phyloP scores from a whole-genome alignment of 2,797 vertebrate species.

The Jordanella pulchra region DNA sequence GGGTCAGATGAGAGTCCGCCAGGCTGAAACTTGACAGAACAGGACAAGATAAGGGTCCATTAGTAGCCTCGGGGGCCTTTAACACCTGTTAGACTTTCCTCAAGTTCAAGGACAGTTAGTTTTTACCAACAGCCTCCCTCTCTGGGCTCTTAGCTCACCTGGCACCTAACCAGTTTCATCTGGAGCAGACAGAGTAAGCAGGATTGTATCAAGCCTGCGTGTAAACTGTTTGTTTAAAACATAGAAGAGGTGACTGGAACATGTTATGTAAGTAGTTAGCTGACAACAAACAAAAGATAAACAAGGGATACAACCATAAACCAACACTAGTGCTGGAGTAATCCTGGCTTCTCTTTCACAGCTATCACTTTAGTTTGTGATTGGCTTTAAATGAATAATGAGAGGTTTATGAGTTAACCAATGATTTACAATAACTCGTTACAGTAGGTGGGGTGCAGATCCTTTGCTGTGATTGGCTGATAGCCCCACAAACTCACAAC shows the following conservation, averaged over 20 bases:
- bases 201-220: slow-evolving; percentile 25
- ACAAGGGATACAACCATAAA: slow-evolving; percentile 11
- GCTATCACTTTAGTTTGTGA: slow-evolving; percentile 32
- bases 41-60: slow-evolving; percentile 62
- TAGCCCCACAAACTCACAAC: slow-evolving; percentile 39
- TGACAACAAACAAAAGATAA: slow-evolving; percentile 31
- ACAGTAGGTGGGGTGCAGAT: slow-evolving; percentile 68
- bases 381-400: slow-evolving; percentile 43
- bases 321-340: neutral
- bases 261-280: slow-evolving; percentile 30
- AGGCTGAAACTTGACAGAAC: slow-evolving; percentile 67
- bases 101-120: slow-evolving; percentile 69
- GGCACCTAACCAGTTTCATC: slow-evolving; percentile 62
- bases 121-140: slow-evolving; percentile 15
- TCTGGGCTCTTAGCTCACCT: slow-evolving; percentile 15
- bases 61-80: slow-evolving; percentile 24
- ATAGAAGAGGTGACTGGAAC: slow-evolving; percentile 6
- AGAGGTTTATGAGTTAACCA: slow-evolving; percentile 55
- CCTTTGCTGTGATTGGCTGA: slow-evolving; percentile 67
- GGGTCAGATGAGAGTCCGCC: slow-evolving; percentile 13
- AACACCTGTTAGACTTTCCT: slow-evolving; percentile 70
- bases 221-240: slow-evolving; percentile 26
- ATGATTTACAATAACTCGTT: slow-evolving; percentile 35
- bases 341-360: slow-evolving; percentile 18
- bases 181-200: slow-evolving; percentile 42